Evolutionary conservation across 2,113 vertebrate species (phyloP).

Genomic region (Ancistrus triradiatus): DNA sequence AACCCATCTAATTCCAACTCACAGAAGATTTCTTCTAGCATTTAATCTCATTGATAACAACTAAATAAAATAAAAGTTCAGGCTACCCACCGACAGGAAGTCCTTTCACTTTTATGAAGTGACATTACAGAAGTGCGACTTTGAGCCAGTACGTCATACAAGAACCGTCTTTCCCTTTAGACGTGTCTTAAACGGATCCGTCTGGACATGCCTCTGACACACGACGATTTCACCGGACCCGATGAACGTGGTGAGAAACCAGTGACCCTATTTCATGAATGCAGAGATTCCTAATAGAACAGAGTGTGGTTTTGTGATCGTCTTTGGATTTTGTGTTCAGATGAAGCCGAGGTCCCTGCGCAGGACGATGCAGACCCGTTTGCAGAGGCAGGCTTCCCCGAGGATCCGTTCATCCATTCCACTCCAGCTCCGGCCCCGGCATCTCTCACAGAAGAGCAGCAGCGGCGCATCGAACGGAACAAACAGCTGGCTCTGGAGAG

Average conservation of each 20-base stretch:
- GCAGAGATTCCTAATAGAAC: no score
- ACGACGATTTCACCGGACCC: conserved; percentile 77
- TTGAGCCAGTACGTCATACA: no score
- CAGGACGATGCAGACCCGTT: conserved; percentile 49
- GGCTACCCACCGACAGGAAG: no score
- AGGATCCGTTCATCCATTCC: conserved; percentile 43
- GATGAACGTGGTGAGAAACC: conserved; percentile 58
- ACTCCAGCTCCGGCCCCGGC: conserved; percentile 41
- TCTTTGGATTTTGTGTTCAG: conserved; percentile 27
- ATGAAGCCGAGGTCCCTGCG: conserved; percentile 26
- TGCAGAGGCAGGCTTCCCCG: conserved; percentile 16
- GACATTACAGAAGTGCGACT: no score
- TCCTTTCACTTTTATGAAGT: no score
- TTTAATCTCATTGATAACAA: no score
- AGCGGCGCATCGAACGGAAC: conserved; percentile 77
- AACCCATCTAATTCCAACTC: no score
- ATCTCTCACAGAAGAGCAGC: conserved; percentile 80
- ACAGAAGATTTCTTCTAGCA: no score
- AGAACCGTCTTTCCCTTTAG: conserved; percentile 58
- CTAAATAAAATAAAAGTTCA: no score
- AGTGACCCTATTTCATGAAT: no score
- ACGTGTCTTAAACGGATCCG: conserved; percentile 93
- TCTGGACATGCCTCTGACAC: conserved; percentile 85
- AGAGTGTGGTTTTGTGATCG: neutral
- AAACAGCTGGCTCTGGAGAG: conserved; percentile 80